Evolutionary conservation across 92 coral and sea anemone genomes (phyloP).

Genomic region (Umimayanthus chanpuru): DNA sequence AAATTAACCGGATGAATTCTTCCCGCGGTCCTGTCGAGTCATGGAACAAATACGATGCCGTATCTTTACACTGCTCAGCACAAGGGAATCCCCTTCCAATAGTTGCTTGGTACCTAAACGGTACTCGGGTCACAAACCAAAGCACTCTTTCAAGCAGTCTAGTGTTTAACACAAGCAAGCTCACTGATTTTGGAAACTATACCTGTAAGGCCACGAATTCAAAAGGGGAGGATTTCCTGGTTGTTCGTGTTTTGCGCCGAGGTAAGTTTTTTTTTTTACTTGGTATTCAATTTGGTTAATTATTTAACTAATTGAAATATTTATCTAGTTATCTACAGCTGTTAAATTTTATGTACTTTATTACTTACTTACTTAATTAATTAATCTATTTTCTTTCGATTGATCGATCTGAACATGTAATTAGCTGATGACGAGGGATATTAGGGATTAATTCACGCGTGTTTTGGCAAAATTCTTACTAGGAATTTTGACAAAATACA

Average conservation of each 20-base stretch:
- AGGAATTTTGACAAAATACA: too few relatives aligned
- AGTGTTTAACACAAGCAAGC: conserved; percentile 14
- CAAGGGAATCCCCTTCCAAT: conserved; percentile 34
- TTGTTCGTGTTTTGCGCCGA: conserved; percentile 24
- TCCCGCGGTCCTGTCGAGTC: conserved; percentile 28
- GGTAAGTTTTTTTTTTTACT: neutral
- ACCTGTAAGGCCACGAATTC: conserved; percentile 13
- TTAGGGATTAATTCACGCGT: too few relatives aligned
- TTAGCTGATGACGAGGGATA: too few relatives aligned
- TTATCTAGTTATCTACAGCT: too few relatives aligned
- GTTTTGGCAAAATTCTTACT: too few relatives aligned
- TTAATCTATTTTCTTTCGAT: too few relatives aligned
- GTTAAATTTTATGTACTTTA: too few relatives aligned
- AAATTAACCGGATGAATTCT: conserved; percentile 9
- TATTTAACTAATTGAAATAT: too few relatives aligned
- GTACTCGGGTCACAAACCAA: neutral
- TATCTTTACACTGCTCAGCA: conserved; percentile 20
- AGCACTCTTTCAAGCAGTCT: neutral
- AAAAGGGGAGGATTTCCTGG: conserved; percentile 1
- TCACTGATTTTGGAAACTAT: conserved; percentile 27
- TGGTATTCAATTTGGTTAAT: too few relatives aligned
- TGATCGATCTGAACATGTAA: too few relatives aligned
- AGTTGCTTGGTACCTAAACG: conserved; percentile 14
- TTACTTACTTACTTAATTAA: too few relatives aligned
- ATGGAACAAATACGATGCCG: conserved; percentile 25